These are phyloP conservation scores for Piaya cayana DNA, from an alignment of 2,113 vertebrate species.

Conservation along the genomic window DNA sequence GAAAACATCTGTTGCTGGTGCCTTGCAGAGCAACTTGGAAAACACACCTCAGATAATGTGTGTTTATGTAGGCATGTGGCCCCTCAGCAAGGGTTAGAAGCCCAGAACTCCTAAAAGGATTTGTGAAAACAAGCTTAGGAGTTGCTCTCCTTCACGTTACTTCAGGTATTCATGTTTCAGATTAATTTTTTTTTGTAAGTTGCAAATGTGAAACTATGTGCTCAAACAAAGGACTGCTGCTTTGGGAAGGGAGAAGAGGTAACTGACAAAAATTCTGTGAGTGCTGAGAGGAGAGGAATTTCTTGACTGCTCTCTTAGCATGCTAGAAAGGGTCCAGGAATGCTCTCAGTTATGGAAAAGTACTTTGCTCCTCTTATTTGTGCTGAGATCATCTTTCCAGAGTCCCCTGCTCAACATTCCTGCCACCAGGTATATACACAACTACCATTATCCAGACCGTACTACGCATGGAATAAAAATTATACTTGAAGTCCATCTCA, in stretches of 20 bases:
- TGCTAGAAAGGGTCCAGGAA: not conserved
- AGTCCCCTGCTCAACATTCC: not conserved
- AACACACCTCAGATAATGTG: not conserved
- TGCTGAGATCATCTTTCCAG: not conserved
- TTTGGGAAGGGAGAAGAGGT: not conserved
- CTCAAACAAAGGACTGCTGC: not conserved
- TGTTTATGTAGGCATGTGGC: fast-evolving
- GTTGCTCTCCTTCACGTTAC: not conserved
- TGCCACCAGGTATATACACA: not conserved
- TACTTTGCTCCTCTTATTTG: not conserved
- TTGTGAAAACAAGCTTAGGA: not conserved
- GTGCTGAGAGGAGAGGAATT: not conserved
- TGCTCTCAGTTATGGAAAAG: not conserved
- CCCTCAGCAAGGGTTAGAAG: not conserved
- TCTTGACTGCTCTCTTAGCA: not conserved
- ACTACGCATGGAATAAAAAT: not conserved
- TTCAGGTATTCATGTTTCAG: not conserved
- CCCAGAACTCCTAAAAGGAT: not conserved
- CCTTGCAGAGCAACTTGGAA: not conserved
- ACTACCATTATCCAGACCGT: not conserved
- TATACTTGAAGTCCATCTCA: not conserved
- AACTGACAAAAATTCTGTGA: not conserved
- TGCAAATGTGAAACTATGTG: not conserved
- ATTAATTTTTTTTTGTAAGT: not conserved
- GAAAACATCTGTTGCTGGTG: not conserved